Conservation (phyloP, 1,140 invertebrate genomes). For the Drosophila watanabei region DNA sequence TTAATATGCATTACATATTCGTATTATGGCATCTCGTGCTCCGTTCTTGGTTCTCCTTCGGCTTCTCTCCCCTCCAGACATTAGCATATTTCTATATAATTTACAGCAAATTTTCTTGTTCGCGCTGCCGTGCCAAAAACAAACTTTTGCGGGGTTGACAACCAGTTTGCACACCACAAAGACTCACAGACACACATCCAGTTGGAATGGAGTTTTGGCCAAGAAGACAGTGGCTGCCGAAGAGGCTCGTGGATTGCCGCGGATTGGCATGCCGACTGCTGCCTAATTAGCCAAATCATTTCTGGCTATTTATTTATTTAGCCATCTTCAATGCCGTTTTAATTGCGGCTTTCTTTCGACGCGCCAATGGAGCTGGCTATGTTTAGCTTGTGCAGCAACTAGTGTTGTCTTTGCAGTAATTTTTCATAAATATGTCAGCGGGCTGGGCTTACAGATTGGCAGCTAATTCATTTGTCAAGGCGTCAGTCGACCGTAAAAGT, state of each 20-base stretch:
- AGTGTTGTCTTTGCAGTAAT: conserved; percentile 22
- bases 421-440: conserved; percentile 65
- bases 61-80: conserved; percentile 17
- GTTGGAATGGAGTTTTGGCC: conserved; percentile 41
- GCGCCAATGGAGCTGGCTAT: conserved; percentile 16
- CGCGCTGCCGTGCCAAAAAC: conserved; percentile 51
- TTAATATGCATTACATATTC: conserved; percentile 64
- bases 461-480: conserved; percentile 65
- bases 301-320: conserved; percentile 62
- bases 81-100: conserved; percentile 79
- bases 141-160: conserved; percentile 63
- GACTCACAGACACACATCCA: conserved; percentile 11
- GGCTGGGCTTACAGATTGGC: conserved; percentile 52
- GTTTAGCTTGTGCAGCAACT: conserved; percentile 4
- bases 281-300: conserved; percentile 80
- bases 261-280: conserved; percentile 41
- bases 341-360: conserved; percentile 76
- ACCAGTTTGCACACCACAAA: conserved; percentile 50
- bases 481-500: conserved; percentile 58
- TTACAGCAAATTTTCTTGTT: conserved; percentile 65
- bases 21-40: conserved; percentile 62
- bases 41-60: background rate
- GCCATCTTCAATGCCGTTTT: conserved; percentile 64
- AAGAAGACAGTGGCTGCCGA: conserved; percentile 27
- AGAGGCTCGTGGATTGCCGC: conserved; percentile 30